Base-by-base conservation (phyloP, 2,797 vertebrate species). In the Graptemys geographica region DNA sequence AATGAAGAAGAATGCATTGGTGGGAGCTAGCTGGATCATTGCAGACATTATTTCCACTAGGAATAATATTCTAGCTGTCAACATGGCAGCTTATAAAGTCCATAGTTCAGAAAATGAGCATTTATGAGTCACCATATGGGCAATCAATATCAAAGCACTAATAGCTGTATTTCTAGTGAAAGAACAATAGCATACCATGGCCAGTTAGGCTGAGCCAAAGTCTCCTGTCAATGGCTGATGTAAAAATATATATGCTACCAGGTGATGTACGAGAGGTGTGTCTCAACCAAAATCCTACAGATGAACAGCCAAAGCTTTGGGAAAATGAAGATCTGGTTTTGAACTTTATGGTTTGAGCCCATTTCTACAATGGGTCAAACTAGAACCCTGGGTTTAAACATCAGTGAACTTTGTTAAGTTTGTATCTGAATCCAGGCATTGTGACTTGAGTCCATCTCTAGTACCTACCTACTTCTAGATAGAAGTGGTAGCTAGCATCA, bases 381-480 rank as follows among this genome's bases (percentile, higher is more conserved):
- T 72, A 72, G 41, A 41, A 69, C 9, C 65, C 33, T n/a, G 41
- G 76, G 4, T 13, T 87, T 86, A 81, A 90, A 69, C 53, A 15
- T 31, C 11, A 3, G 56, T 21, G 41, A 86, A 51, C 7, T 16
- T 72, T 83, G 8, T 8, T 76, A 79, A 27, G 11, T 23, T 79
- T 93, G 52, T 23, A 37, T 37, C 21, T 72, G 65, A 72, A 53
- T 78, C 21, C 85, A 76, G 28, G 84, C 81, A 72, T 4, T 2
- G 74, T 0, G 8, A 90, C 93, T 91, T 18, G 74, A 96, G 78
- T 84, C 87, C 87, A 93, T 96, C 92, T 95, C 27, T 0, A 92
- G 78, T 92, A 92, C 94, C 94, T 96, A 97, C 94, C 96, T 96
- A 97, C 96, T 96, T 89, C 84, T 81, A 84, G 91, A 83, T 81